Conservation (phyloP, 2,113 vertebrate species). For the Neotragus pygmaeus region DNA sequence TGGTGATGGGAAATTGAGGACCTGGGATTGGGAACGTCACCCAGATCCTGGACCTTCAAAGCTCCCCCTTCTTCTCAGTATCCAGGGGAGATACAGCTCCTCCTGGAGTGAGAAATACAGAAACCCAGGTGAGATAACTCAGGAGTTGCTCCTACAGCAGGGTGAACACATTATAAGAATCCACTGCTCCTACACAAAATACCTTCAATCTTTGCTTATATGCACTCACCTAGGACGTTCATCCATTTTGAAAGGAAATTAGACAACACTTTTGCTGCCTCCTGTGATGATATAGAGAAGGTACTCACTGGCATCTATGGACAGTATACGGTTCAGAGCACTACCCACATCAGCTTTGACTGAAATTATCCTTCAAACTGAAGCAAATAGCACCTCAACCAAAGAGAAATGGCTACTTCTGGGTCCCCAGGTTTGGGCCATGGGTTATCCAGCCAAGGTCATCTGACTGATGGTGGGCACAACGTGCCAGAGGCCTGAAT, state of each 20-base stretch:
- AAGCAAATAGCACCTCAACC: not conserved
- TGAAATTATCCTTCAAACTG: not conserved
- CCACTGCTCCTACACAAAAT: fast-evolving
- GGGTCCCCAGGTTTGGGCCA: not conserved
- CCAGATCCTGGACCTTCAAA: not conserved
- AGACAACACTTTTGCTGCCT: fast-evolving
- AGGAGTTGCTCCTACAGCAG: fast-evolving
- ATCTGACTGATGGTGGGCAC: too few relatives aligned
- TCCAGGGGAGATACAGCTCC: not conserved
- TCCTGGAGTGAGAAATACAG: fast-evolving
- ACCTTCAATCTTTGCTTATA: fast-evolving
- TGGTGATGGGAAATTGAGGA: not conserved
- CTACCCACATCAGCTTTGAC: fast-evolving
- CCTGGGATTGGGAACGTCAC: fast-evolving
- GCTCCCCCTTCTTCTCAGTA: not conserved
- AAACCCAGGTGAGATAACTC: fast-evolving
- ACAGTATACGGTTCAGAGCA: fast-evolving
- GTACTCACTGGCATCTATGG: not conserved
- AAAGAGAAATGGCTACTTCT: not conserved
- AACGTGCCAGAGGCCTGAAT: not conserved
- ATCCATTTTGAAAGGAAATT: fast-evolving
- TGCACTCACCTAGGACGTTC: fast-evolving
- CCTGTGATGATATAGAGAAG: fast-evolving
- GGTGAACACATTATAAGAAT: fast-evolving
- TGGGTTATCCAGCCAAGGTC: not conserved